Percentiles rank a stretch among this genome's conserved stretches.
Conservation (phyloP, 2,888 invertebrate genomes). For the Pyrochroa serraticornis region DNA sequence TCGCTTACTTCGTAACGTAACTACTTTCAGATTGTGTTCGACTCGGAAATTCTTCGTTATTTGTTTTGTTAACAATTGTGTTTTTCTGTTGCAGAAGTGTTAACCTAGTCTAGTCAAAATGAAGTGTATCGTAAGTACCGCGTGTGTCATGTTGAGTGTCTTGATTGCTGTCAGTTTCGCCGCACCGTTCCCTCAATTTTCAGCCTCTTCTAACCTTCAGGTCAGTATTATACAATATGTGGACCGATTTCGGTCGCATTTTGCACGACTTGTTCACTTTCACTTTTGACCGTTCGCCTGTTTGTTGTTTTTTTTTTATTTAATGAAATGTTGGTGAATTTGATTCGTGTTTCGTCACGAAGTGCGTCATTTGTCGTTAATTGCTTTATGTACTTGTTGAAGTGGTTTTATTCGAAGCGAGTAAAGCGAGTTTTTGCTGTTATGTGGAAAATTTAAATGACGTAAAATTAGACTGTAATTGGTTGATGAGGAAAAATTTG, state of each 20-base stretch:
- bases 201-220: conserved; percentile 48
- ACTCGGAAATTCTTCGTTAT: background rate
- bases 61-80: conserved; percentile 1
- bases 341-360: too few species aligned
- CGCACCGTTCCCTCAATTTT: conserved; percentile 46
- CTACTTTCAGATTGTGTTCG: conserved; percentile 21
- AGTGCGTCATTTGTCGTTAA: too few species aligned
- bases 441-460: too few species aligned
- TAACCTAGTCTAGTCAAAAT: conserved; percentile 59
- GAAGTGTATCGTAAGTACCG: conserved; percentile 57
- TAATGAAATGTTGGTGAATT: too few species aligned
- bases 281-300: background rate
- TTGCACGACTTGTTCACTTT: background rate
- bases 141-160: conserved; percentile 54
- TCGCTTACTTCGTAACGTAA: conserved; percentile 8
- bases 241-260: background rate
- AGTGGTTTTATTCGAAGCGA: too few species aligned
- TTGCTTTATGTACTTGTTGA: too few species aligned
- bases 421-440: too few species aligned
- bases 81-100: conserved; percentile 54
- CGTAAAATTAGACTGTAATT: too few species aligned
- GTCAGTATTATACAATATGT: conserved; percentile 38
- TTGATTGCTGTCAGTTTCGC: conserved; percentile 52
- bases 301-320: background rate
- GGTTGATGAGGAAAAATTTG: too few species aligned